These are phyloP conservation scores for Saguinus midas DNA, from an alignment of 2,113 vertebrate genomes.

Conservation along the genomic window DNA sequence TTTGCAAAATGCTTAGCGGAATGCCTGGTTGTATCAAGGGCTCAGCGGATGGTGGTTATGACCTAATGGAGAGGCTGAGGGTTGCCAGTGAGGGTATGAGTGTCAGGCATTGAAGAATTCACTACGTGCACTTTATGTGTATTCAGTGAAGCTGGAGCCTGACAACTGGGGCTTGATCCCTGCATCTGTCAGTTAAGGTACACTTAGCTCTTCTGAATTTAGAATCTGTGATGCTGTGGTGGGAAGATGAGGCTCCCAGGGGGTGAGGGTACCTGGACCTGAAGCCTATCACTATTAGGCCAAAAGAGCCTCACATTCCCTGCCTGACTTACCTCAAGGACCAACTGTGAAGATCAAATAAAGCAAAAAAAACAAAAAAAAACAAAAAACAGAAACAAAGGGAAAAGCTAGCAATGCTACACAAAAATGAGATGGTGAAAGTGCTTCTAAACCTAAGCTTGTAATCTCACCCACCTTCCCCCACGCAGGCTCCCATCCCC, in stretches of 20 bases:
- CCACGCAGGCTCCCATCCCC: too few relatives aligned
- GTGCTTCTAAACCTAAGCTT: background rate
- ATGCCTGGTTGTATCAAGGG: fast-evolving
- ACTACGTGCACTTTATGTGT: fast-evolving
- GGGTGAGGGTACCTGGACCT: background rate
- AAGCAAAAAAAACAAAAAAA: background rate
- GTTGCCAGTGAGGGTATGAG: fast-evolving
- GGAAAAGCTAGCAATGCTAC: background rate
- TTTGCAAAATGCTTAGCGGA: background rate
- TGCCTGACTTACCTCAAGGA: background rate
- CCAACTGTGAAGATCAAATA: background rate
- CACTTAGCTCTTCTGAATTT: background rate
- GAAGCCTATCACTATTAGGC: background rate
- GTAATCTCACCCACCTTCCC: background rate
- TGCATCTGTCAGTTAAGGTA: background rate
- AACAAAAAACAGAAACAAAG: background rate
- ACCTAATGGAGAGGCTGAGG: background rate
- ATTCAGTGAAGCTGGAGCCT: too few relatives aligned
- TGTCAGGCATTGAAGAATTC: background rate
- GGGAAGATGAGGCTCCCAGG: background rate
- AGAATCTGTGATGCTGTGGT: background rate
- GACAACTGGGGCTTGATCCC: background rate
- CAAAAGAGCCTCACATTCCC: background rate
- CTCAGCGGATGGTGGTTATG: background rate
- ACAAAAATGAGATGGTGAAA: fast-evolving